Evolutionary conservation across 2,797 vertebrate genomes (phyloP).

Genomic region (Semaprochilodus insignis): DNA sequence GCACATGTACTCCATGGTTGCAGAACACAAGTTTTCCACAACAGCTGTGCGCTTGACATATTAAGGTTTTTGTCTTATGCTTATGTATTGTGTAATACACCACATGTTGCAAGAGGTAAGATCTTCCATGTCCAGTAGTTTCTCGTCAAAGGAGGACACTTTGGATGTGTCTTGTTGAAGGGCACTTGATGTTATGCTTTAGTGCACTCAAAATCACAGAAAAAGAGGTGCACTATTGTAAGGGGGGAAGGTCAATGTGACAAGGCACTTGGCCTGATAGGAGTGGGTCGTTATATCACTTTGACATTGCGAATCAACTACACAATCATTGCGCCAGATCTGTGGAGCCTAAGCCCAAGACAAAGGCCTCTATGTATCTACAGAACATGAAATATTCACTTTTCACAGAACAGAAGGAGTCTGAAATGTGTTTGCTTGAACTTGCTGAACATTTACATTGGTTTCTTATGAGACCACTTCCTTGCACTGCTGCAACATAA

Average conservation of each 20-base stretch:
- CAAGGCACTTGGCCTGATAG: background rate
- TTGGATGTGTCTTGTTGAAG: background rate
- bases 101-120: background rate
- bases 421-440: no score
- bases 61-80: background rate
- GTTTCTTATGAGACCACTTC: no score
- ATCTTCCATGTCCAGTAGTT: background rate
- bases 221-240: background rate
- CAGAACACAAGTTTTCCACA: no score
- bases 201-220: background rate
- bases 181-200: background rate
- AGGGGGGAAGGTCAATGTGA: background rate
- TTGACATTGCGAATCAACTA: conserved; percentile 5
- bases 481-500: no score
- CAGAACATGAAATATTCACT: no score
- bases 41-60: no score
- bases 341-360: no score
- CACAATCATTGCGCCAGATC: background rate
- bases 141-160: background rate
- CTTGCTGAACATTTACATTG: no score
- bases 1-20: no score
- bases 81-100: background rate
- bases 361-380: no score
- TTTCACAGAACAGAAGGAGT: no score
- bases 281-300: background rate